Percentiles rank a stretch among this genome's conserved stretches.
These are phyloP conservation scores for Drosophila carrolli DNA, from an alignment of 1,140 invertebrate species.

Conservation along the genomic window DNA sequence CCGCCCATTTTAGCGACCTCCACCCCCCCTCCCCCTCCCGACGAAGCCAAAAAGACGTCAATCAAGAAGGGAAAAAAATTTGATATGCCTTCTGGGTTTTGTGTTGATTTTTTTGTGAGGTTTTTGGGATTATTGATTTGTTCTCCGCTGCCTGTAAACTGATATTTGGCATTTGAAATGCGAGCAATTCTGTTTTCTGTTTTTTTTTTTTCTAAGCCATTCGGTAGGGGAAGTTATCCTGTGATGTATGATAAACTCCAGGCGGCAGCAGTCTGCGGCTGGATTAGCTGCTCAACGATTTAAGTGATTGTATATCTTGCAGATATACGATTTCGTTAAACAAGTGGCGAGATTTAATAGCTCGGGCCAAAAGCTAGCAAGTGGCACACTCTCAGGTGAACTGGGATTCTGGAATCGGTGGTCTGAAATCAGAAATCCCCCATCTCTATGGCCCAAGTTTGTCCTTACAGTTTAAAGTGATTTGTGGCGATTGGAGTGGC, in stretches of 20 bases:
- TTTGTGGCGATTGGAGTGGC: slow-evolving; percentile 75
- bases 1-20: slow-evolving; percentile 27
- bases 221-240: slow-evolving; percentile 7
- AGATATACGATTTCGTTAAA: slow-evolving; percentile 70
- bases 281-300: slow-evolving; percentile 80
- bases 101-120: slow-evolving; percentile 47
- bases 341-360: slow-evolving; percentile 78
- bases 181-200: slow-evolving; percentile 26
- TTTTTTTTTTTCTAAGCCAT: not conserved
- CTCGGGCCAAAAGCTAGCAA: slow-evolving; percentile 45
- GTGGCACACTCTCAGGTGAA: slow-evolving; percentile 50
- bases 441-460: slow-evolving; percentile 47
- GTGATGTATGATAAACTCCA: slow-evolving; percentile 56
- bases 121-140: slow-evolving; percentile 75
- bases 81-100: slow-evolving; percentile 73
- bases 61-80: slow-evolving; percentile 68
- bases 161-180: slow-evolving; percentile 80
- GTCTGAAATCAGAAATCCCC: slow-evolving; percentile 12
- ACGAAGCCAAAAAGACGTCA: slow-evolving; percentile 68
- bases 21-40: slow-evolving; percentile 16
- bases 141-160: slow-evolving; percentile 65
- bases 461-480: slow-evolving; percentile 80
- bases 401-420: slow-evolving; percentile 32
- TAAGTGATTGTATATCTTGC: slow-evolving; percentile 82
- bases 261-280: slow-evolving; percentile 46